Evolutionary conservation across 1,140 invertebrate species (phyloP).

Genomic region (Hesperophylax magnus): DNA sequence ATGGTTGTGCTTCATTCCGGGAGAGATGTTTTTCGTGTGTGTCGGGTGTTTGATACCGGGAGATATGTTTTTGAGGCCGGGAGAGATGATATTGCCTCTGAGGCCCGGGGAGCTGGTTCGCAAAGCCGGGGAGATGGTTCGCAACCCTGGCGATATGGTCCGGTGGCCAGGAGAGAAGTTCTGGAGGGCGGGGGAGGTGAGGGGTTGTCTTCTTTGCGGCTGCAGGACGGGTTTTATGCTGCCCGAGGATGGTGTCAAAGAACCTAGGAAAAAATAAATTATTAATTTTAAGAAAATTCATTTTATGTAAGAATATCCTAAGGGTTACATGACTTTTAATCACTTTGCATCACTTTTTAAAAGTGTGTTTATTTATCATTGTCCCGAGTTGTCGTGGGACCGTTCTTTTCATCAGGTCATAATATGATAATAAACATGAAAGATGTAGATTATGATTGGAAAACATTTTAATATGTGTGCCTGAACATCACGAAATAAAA

Average conservation of each 20-base stretch:
- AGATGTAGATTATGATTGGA: too few species aligned
- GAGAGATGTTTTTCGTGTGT: constrained; percentile 31
- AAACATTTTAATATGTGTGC: too few species aligned
- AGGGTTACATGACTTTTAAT: too few species aligned
- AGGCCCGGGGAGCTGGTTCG: constrained; percentile 14
- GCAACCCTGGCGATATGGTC: constrained; percentile 24
- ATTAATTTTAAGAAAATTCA: neutral
- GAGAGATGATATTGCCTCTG: constrained; percentile 30
- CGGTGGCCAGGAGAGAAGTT: constrained; percentile 37
- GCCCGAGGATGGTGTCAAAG: constrained; percentile 25
- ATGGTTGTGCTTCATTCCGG: neutral
- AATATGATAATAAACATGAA: neutral
- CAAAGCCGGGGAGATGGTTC: constrained; percentile 6
- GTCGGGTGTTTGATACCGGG: constrained; percentile 35
- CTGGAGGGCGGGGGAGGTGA: constrained; percentile 52
- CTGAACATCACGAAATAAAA: too few species aligned
- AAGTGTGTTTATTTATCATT: too few species aligned
- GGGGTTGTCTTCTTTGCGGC: constrained; percentile 46
- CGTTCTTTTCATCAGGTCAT: neutral
- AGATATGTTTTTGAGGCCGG: constrained; percentile 33
- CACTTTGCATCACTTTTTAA: too few species aligned
- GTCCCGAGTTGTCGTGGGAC: too few species aligned
- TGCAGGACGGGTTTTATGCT: constrained; percentile 7
- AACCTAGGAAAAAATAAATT: constrained; percentile 24
- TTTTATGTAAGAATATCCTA: too few species aligned